Conservation (phyloP, 2,113 vertebrate genomes). For the Heloderma charlesbogerti region DNA sequence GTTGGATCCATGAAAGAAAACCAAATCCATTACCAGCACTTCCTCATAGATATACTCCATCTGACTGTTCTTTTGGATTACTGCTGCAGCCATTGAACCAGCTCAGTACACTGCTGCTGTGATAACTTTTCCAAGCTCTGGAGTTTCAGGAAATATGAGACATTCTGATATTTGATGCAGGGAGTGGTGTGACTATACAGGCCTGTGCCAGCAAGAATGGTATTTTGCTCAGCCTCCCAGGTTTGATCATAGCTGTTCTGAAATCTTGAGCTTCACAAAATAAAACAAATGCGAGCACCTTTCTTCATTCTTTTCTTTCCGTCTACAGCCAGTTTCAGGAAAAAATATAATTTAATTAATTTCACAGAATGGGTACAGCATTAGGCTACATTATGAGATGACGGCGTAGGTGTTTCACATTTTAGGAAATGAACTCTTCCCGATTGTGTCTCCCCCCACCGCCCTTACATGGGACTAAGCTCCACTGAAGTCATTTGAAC, state of each 20-base stretch:
- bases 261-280: constrained; percentile 1
- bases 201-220: constrained; percentile 8
- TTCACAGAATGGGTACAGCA: fast-evolving
- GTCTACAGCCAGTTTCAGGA: not conserved
- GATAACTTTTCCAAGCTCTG: not conserved
- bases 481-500: too few species aligned
- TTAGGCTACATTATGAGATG: fast-evolving
- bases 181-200: not conserved
- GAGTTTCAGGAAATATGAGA: not conserved
- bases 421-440: fast-evolving
- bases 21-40: not conserved
- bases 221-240: not conserved
- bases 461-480: not conserved
- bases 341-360: not conserved
- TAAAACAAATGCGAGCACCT: not conserved
- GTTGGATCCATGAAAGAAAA: not conserved
- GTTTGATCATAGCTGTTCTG: not conserved
- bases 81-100: not conserved
- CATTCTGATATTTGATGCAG: too few species aligned
- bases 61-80: not conserved
- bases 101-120: not conserved
- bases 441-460: fast-evolving
- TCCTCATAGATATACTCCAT: not conserved
- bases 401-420: fast-evolving
- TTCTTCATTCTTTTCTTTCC: not conserved